These are phyloP conservation scores for Seladonia tumulorum DNA, from an alignment of 2,888 invertebrate species.

Conservation along the genomic window DNA sequence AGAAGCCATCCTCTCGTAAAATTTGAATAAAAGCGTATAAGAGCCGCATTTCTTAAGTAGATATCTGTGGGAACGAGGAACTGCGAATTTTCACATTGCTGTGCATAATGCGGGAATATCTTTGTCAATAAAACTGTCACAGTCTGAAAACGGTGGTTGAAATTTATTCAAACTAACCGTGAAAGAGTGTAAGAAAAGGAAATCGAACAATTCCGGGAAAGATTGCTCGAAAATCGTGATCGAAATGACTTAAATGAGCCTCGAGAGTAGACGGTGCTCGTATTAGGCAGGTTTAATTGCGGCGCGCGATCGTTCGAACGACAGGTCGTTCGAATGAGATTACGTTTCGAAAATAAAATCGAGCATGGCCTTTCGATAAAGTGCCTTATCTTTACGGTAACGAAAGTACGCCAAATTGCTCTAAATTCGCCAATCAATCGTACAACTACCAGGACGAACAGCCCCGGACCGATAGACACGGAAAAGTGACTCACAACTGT, in stretches of 20 bases:
- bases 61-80: not conserved
- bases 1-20: not conserved
- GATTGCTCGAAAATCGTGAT: not conserved
- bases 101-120: not conserved
- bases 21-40: not conserved
- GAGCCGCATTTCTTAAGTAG: too few species aligned
- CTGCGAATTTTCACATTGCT: not conserved
- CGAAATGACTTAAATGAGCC: not conserved
- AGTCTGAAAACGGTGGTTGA: not conserved
- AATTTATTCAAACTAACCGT: not conserved
- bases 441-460: conserved; percentile 4
- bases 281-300: not conserved
- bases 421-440: conserved; percentile 33
- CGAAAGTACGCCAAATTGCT: conserved; percentile 22
- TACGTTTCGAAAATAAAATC: not conserved
- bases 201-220: not conserved
- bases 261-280: too few species aligned
- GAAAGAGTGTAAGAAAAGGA: not conserved
- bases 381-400: not conserved
- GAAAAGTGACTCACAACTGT: conserved; percentile 36
- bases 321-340: not conserved
- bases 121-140: not conserved
- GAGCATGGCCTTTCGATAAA: not conserved
- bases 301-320: not conserved
- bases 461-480: conserved; percentile 19